These are phyloP conservation scores for Heterohyrax brucei DNA, from an alignment of 2,797 vertebrate species.

Conservation along the genomic window DNA sequence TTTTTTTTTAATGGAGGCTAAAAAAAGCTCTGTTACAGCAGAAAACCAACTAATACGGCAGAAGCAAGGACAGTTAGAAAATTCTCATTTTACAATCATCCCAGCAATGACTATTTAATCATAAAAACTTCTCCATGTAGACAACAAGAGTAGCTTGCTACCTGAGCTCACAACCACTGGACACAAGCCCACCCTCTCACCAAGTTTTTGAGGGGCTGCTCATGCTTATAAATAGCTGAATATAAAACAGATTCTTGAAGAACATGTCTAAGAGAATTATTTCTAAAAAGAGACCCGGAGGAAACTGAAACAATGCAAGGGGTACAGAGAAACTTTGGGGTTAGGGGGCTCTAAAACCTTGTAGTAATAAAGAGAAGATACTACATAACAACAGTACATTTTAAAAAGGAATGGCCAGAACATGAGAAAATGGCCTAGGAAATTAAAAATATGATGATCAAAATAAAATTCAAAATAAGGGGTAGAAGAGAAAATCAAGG, in stretches of 20 bases:
- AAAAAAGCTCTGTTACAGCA: neutral
- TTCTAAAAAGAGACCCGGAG: slow-evolving; percentile 17
- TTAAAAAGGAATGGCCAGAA: slow-evolving; percentile 44
- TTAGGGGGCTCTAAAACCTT: slow-evolving; percentile 1
- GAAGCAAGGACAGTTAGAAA: slow-evolving; percentile 34
- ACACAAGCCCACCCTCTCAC: neutral
- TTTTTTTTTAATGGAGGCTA: neutral
- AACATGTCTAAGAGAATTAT: slow-evolving; percentile 44
- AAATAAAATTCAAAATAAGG: slow-evolving; percentile 54
- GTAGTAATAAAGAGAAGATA: slow-evolving; percentile 6
- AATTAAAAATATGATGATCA: slow-evolving; percentile 57
- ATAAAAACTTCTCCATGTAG: neutral
- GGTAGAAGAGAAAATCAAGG: neutral
- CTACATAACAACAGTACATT: neutral
- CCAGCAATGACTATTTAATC: slow-evolving; percentile 3
- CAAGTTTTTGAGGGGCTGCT: neutral
- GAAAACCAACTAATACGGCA: slow-evolving; percentile 14
- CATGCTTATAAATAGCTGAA: neutral
- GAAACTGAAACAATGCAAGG: slow-evolving; percentile 26
- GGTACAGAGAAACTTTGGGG: slow-evolving; percentile 38
- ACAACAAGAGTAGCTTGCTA: neutral
- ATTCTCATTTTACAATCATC: neutral
- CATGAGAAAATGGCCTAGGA: slow-evolving; percentile 36
- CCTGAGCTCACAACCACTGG: neutral
- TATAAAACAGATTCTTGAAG: slow-evolving; percentile 34